phyloP scores from a whole-genome alignment of 2,113 vertebrate species.

The Sterrhoptilus dennistouni region DNA sequence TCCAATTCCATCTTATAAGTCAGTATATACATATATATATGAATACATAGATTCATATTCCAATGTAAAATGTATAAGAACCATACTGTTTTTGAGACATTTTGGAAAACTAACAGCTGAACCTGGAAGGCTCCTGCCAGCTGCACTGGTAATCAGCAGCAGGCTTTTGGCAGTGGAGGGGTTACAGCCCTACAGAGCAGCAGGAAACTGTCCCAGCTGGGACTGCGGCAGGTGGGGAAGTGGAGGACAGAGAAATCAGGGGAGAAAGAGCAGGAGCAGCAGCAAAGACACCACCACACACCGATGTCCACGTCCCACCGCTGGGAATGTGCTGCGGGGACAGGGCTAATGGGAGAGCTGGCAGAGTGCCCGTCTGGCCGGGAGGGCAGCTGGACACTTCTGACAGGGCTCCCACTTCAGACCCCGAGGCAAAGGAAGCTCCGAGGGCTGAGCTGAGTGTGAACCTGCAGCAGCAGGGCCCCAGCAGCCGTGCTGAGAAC shows the following conservation, averaged over 20 bases:
- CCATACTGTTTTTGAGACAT: not conserved
- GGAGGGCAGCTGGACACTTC: not conserved
- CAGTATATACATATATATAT: too few relatives aligned
- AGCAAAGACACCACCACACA: not conserved
- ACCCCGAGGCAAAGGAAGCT: not conserved
- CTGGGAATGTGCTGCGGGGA: accelerated
- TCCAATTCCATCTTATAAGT: not conserved
- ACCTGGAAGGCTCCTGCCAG: not conserved
- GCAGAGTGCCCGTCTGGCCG: not conserved
- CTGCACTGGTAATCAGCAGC: not conserved
- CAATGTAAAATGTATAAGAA: not conserved
- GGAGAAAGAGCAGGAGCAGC: not conserved
- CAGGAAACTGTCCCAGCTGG: accelerated
- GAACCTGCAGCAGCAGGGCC: accelerated
- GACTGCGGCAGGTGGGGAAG: not conserved
- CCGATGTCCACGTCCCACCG: not conserved
- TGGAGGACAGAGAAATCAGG: accelerated
- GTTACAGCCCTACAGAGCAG: not conserved
- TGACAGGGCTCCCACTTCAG: accelerated
- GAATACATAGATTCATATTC: not conserved
- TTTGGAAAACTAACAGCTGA: not conserved
- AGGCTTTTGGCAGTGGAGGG: not conserved
- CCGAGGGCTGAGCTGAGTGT: not conserved
- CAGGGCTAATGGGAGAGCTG: not conserved
- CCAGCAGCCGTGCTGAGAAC: not conserved